These are phyloP conservation scores for Takifugu rubripes DNA, from an alignment of 2,797 vertebrate genomes.

Conservation along the genomic window DNA sequence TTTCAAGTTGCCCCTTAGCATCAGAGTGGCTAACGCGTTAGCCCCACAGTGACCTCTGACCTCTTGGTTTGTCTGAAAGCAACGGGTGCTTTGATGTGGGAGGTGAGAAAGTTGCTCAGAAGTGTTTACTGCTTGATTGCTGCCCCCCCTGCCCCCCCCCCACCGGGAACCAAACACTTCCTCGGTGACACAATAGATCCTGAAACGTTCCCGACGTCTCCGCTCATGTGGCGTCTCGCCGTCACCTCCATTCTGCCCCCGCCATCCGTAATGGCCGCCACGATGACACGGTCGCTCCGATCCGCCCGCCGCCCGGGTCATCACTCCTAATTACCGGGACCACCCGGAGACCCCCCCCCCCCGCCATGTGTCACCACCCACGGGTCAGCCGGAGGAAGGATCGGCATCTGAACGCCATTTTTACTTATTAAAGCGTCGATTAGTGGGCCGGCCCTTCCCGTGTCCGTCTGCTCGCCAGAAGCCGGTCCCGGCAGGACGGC, in stretches of 20 bases:
- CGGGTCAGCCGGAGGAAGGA: slow-evolving; percentile 43
- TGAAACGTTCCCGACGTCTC: too few species aligned
- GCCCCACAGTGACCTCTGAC: too few species aligned
- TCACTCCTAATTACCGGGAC: slow-evolving; percentile 60
- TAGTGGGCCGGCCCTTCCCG: slow-evolving; percentile 36
- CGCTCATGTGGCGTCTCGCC: too few species aligned
- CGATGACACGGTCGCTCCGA: slow-evolving; percentile 51
- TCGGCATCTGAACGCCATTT: slow-evolving; percentile 31
- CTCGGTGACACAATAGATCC: too few species aligned
- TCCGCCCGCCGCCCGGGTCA: slow-evolving; percentile 57
- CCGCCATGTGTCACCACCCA: slow-evolving; percentile 34
- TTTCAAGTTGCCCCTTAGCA: too few species aligned
- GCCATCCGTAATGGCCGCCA: neutral
- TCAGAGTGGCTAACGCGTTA: neutral
- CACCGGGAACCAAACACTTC: too few species aligned
- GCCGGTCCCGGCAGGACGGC: slow-evolving; percentile 44
- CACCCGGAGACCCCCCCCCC: slow-evolving; percentile 35
- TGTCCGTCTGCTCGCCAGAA: slow-evolving; percentile 34
- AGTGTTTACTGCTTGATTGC: too few species aligned
- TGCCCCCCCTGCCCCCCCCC: too few species aligned
- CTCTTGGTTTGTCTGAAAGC: slow-evolving; percentile 15
- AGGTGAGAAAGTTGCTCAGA: slow-evolving; percentile 24
- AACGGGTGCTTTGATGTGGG: slow-evolving; percentile 32
- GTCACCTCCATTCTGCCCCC: too few species aligned
- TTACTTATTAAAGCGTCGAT: slow-evolving; percentile 56